Evolutionary conservation across 1,140 invertebrate species (phyloP), one percentile per base, ranked within the genome.

Genomic region (Neoseiulus cucumeris): DNA sequence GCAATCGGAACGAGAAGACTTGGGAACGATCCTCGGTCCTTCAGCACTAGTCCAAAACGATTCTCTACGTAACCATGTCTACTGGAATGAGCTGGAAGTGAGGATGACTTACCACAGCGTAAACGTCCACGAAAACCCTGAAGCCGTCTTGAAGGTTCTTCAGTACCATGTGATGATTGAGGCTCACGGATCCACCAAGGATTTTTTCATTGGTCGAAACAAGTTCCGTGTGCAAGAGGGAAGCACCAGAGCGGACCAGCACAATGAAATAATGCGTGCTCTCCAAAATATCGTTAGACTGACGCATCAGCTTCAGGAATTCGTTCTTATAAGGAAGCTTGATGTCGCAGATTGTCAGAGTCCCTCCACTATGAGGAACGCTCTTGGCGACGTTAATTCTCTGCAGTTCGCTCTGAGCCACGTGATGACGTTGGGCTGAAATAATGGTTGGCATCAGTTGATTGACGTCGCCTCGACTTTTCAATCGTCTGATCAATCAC

Each of bases 251-350:
- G 14, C 22, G 51, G 2, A 59, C 51, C 2, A 59, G 51, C 1
- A 59, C 51, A 17, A 59, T 59, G 51, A 59, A 59, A 59, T 59
- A 59, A 25, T 59, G 51, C 14, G 51, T 59, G 22, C 9, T 59
- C 14, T 25, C 33, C 51, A 59, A 25, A 12, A 59, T 2, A 33
- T 59, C 51, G 33, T 59, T 59, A 14, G 1, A 59, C 22, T 25
- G 33, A 25, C 51, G 51, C 51, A 20, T 17, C 17, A 20, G 9
- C 22, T 59, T 59, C 14, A 59, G 51, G 22, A 59, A 59, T 18
- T 59, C 51, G 25, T 59, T 59, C 22, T 59, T 59, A 20, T 29
- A 59, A 2, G 51, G 51, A 14, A 59, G 51, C 14, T 25, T 59
- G 22, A 59, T 59, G 9, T 59, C 51, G 51, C 51, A 59, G 25